phyloP scores from a whole-genome alignment of 2,797 vertebrate genomes.

The Macropodus opercularis region DNA sequence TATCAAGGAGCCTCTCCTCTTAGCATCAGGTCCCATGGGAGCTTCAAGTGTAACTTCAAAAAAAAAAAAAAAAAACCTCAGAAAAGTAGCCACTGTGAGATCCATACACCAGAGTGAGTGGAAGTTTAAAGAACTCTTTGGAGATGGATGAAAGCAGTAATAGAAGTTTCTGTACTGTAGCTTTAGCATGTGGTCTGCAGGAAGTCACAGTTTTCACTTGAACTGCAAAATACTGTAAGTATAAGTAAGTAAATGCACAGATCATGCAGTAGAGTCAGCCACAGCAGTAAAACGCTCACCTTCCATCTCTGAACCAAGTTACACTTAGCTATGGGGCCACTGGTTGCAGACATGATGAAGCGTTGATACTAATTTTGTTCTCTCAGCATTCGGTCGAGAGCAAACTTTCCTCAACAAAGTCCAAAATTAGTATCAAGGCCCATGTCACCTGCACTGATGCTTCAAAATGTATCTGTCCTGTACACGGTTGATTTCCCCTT shows the following conservation, averaged over 20 bases:
- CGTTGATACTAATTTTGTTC: constrained; percentile 91
- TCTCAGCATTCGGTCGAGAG: constrained; percentile 79
- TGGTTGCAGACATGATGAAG: constrained; percentile 85
- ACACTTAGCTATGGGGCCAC: constrained; percentile 89
- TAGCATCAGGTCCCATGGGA: constrained; percentile 95
- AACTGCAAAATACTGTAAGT: constrained; percentile 16
- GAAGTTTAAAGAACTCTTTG: constrained; percentile 57
- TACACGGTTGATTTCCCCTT: constrained; percentile 78
- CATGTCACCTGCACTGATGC: constrained; percentile 92
- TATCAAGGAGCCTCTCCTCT: constrained; percentile 84
- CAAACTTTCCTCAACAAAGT: constrained; percentile 78
- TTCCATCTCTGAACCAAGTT: constrained; percentile 65
- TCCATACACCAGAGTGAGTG: constrained; percentile 42
- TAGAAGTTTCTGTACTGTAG: constrained; percentile 21
- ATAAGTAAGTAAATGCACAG: constrained; percentile 16
- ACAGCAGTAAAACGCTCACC: constrained; percentile 29
- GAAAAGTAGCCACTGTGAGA: constrained; percentile 38
- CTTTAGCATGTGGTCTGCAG: constrained; percentile 47
- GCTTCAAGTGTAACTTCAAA: constrained; percentile 82
- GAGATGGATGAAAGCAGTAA: constrained; percentile 59
- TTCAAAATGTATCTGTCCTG: constrained; percentile 95
- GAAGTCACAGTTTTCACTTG: constrained; percentile 31
- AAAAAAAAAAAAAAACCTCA: too few relatives aligned
- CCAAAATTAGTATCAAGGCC: constrained; percentile 91
- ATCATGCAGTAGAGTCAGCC: constrained; percentile 34